phyloP scores from a whole-genome alignment of 2,888 invertebrate species.

The Ptychoptera contaminata region DNA sequence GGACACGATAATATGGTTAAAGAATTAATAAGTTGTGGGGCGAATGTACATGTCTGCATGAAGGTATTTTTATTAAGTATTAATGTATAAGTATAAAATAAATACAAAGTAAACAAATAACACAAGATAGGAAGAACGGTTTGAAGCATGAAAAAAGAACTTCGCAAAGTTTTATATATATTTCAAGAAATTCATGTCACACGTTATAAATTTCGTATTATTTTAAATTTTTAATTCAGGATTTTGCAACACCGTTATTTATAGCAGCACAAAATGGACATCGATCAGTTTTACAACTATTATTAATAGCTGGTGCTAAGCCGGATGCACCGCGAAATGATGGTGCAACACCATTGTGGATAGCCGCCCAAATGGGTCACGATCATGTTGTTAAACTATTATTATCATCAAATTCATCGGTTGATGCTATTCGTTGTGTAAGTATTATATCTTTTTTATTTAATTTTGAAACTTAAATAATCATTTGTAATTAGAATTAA shows the following conservation, averaged over 20 bases:
- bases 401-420: conserved; percentile 59
- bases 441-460: conserved; percentile 14
- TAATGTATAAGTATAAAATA: too few species aligned
- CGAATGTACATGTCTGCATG: conserved; percentile 67
- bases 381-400: conserved; percentile 62
- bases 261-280: conserved; percentile 92
- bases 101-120: too few species aligned
- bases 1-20: conserved; percentile 79
- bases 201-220: neutral
- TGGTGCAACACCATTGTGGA: conserved; percentile 83
- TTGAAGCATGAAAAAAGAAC: too few species aligned
- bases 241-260: conserved; percentile 80
- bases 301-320: conserved; percentile 57
- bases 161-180: neutral
- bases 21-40: conserved; percentile 66
- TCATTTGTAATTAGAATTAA: conserved; percentile 1
- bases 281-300: conserved; percentile 54
- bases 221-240: conserved; percentile 40
- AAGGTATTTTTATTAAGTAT: conserved; percentile 37
- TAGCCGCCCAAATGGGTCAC: conserved; percentile 91
- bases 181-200: neutral
- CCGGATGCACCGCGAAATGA: conserved; percentile 63
- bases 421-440: conserved; percentile 69
- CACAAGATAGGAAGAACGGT: too few species aligned
- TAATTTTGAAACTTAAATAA: too few species aligned